Base-by-base conservation (phyloP, 2,888 invertebrate genomes). In the Xestia sexstrigata region DNA sequence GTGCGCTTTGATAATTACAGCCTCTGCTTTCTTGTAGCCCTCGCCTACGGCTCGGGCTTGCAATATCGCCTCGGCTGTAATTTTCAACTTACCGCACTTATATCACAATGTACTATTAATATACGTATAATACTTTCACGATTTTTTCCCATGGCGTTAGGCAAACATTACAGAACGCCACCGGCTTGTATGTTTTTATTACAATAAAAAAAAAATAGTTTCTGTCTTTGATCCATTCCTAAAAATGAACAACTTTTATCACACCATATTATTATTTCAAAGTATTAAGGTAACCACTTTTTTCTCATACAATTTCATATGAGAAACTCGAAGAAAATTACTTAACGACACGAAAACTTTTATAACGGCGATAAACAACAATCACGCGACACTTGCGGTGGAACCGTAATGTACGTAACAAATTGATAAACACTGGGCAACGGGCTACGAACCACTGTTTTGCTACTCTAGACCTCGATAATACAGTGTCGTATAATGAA, bases 341-440 rank as follows among this genome's bases (percentile, higher is more conserved):
- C 79, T 79, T 76, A 75, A 83, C 70, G 69, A 83, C 79, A 72
- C 70, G 71, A 76, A 76, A 80, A 72, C 70, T 83, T 77, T 87
- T 86, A 89, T 89, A 88, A 88, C 88, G 88, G 88, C 74, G 68
- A 62, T 80, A 79, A 86, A 84, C 81, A 81, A 87, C 88, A 81
- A 82, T 86, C 85, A 85, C 76, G 82, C 67, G 81, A 82, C 77
- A 84, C 78, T 83, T 72, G 76, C 62, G 70, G 77, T 84, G 75
- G 69, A 69, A 78, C 83, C 77, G 78, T 79, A 85, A 88, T 88
- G 80, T 83, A 87, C 89, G 87, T 88, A 90, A 76, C 89, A 83
- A 90, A 91, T 90, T 87, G 87, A 86, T 90, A 91, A 90, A 87
- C 80, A 75, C 79, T 74, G 84, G 65, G 83, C 85, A 87, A 88